Conservation (phyloP, 2,113 vertebrate species). For the Irena cyanogastra region DNA sequence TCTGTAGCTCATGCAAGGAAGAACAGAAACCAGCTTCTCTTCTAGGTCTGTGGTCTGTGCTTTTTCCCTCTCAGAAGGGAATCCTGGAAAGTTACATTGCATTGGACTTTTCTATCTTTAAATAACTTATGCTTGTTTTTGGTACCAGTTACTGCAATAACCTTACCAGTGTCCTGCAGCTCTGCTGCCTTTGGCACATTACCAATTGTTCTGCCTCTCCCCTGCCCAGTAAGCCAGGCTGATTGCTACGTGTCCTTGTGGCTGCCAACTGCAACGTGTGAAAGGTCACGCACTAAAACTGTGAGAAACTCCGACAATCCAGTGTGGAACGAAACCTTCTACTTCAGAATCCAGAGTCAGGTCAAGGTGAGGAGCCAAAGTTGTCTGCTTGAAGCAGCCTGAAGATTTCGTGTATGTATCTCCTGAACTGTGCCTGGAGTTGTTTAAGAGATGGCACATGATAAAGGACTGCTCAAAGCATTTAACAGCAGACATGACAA, state of each 20-base stretch:
- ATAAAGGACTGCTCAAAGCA: not conserved
- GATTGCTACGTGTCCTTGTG: constrained; percentile 81
- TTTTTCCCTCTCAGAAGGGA: not conserved
- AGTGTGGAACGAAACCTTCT: constrained; percentile 84
- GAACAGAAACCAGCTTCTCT: not conserved
- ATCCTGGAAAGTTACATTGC: not conserved
- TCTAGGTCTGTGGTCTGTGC: not conserved
- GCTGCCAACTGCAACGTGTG: constrained; percentile 74
- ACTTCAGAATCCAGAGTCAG: constrained; percentile 75
- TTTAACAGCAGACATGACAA: not conserved
- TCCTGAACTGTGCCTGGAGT: not conserved
- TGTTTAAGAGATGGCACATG: not conserved
- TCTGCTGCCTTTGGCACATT: not conserved
- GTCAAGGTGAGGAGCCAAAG: constrained; percentile 76
- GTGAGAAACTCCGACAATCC: constrained; percentile 76
- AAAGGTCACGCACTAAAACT: constrained; percentile 72
- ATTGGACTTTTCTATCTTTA: not conserved
- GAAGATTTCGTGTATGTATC: not conserved
- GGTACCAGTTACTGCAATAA: not conserved
- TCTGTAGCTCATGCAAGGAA: not conserved
- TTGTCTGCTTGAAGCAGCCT: not conserved
- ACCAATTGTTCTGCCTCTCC: not conserved
- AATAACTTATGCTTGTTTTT: not conserved
- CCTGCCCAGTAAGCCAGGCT: constrained; percentile 69
- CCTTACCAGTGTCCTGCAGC: not conserved